Conservation (phyloP, 1,140 invertebrate species). For the Agrypnia vestita region DNA sequence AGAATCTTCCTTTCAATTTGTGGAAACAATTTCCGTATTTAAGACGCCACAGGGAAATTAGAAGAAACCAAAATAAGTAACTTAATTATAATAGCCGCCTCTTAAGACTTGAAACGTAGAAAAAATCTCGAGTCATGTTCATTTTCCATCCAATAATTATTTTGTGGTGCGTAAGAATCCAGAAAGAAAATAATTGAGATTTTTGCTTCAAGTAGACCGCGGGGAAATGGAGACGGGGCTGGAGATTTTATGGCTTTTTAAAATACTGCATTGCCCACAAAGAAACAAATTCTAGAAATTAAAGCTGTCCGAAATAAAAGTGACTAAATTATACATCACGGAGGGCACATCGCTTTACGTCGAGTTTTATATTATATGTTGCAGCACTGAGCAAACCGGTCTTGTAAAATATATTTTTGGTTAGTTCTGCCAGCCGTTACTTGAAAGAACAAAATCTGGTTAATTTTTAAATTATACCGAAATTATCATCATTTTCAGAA, state of each 20-base stretch:
- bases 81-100: conserved; percentile 61
- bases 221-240: conserved; percentile 55
- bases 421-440: no score
- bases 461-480: no score
- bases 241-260: conserved; percentile 51
- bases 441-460: no score
- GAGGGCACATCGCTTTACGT: neutral
- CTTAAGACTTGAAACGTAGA: conserved; percentile 59
- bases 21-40: conserved; percentile 52
- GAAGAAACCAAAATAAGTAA: conserved; percentile 69
- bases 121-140: conserved; percentile 62
- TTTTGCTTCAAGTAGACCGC: conserved; percentile 56
- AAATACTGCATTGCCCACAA: conserved; percentile 44
- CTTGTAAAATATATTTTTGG: neutral
- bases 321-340: conserved; percentile 3
- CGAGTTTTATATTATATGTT: neutral
- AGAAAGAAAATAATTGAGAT: conserved; percentile 64
- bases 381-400: neutral
- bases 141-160: conserved; percentile 75
- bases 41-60: conserved; percentile 73
- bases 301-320: neutral
- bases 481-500: no score
- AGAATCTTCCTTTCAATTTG: conserved; percentile 56
- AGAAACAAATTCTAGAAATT: conserved; percentile 40
- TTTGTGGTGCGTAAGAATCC: conserved; percentile 72